Evolutionary conservation across 2,888 invertebrate genomes (phyloP).

Genomic region (Phyto melanocephala): DNA sequence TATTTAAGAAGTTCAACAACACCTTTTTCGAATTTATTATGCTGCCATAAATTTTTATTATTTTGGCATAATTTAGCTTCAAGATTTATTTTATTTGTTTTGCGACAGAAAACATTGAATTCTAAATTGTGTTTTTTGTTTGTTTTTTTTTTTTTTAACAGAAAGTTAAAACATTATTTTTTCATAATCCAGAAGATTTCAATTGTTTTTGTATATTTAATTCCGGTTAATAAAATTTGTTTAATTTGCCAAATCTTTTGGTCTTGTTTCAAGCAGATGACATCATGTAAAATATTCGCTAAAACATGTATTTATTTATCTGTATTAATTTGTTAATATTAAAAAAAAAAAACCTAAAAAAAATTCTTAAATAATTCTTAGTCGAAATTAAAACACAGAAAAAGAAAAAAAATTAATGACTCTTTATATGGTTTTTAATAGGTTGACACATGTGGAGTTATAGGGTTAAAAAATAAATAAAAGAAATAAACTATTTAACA

Average conservation of each 20-base stretch:
- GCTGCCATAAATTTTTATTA: background rate
- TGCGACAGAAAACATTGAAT: too few relatives aligned
- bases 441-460: too few relatives aligned
- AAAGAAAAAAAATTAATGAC: too few relatives aligned
- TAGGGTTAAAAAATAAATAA: too few relatives aligned
- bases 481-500: background rate
- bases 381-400: too few relatives aligned
- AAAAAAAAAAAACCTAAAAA: too few relatives aligned
- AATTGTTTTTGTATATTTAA: background rate
- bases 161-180: background rate
- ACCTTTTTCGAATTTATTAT: background rate
- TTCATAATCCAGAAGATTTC: background rate
- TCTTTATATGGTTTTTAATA: too few relatives aligned
- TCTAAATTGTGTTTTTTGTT: too few relatives aligned
- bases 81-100: background rate
- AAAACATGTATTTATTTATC: background rate
- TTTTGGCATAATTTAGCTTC: background rate
- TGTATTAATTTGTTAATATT: background rate
- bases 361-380: too few relatives aligned
- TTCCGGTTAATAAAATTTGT: too few relatives aligned
- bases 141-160: background rate
- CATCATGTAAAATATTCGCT: conserved; percentile 10
- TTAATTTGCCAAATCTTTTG: background rate
- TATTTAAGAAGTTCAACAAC: conserved; percentile 38
- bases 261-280: background rate